Base-by-base conservation (phyloP, 2,113 vertebrate species). In the Hirundichthys speculiger region DNA sequence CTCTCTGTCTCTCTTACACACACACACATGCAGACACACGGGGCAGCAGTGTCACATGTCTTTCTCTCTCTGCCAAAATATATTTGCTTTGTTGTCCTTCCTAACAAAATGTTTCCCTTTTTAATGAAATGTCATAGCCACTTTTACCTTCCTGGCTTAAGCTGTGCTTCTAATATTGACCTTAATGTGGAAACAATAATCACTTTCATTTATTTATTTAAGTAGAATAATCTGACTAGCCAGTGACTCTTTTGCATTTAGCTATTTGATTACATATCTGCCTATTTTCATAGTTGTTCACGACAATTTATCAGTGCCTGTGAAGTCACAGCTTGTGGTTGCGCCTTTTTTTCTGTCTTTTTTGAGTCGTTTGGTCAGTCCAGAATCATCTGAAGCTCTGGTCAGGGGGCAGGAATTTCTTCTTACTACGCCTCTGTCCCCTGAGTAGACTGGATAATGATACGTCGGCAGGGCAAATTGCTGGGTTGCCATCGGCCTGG, bases 371-470 rank as follows among this genome's bases (percentile, higher is more conserved):
- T 40, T 40, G 67, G 69, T 71, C 58, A 73, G 40, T 52, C 63
- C 56, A 72, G 48, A 84, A 73, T 61, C 50, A 30, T 80, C 47
- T 56, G 47, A 75, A 89, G 39, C 22, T 65, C 56, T 70, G 53
- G 66, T 83, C 30, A 46, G 30, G 74, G 54, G 69, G 68, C 67
- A 79, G 50, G 79, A 75, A 69, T 69, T 19, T 60, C 27, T 42
- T 66, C 64, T 38, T 46, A 81, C 64, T 77, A 70, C 75, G 64
- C 60, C 69, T 51, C 52, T 80, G 77, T 87, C 77, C 71, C 62
- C 53, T 46, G 64, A 83, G 77, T 60, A 86, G 77, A 69, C 75
- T 77, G 61, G 83, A 88, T 90, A 90, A 91, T 91, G 77, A 91
- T 74, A 91, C n/a, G 46, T 78, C 84, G 79, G 75, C 59, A 69